Conservation (phyloP, 2,888 invertebrate species). For the Dryococelus australis region DNA sequence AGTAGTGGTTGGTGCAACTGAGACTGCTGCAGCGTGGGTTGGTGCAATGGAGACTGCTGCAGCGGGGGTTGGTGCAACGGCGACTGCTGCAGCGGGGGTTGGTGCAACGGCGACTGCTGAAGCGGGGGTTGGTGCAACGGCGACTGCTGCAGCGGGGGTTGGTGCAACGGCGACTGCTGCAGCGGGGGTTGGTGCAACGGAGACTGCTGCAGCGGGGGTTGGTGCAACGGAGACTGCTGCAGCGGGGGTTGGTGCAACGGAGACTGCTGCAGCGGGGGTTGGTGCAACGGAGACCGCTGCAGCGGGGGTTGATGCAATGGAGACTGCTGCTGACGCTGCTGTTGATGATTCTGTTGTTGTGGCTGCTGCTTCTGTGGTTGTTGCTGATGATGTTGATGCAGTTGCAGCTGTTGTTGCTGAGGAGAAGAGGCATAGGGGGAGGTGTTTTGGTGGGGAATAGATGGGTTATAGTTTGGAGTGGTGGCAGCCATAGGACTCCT, state of each 20-base stretch:
- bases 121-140: neutral
- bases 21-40: neutral
- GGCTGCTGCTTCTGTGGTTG: neutral
- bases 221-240: slow-evolving; percentile 51
- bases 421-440: slow-evolving; percentile 45
- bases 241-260: slow-evolving; percentile 37
- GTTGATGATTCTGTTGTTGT: neutral
- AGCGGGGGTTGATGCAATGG: slow-evolving; percentile 45
- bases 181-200: slow-evolving; percentile 49
- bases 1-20: slow-evolving; percentile 36
- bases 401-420: slow-evolving; percentile 40
- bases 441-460: slow-evolving; percentile 45
- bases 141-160: slow-evolving; percentile 29
- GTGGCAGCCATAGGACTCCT: neutral
- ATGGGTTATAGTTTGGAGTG: slow-evolving; percentile 38
- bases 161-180: slow-evolving; percentile 47
- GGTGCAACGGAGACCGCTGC: slow-evolving; percentile 46
- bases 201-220: slow-evolving; percentile 53
- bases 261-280: slow-evolving; percentile 23
- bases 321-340: neutral
- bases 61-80: slow-evolving; percentile 2
- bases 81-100: neutral
- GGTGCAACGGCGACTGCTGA: slow-evolving; percentile 41
- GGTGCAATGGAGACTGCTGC: neutral
- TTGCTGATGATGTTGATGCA: slow-evolving; percentile 17